A percentile compares a stretch with the other conserved stretches of the same genome.
These are phyloP conservation scores for Passer montanus DNA, from an alignment of 2,113 vertebrate species.

Conservation along the genomic window DNA sequence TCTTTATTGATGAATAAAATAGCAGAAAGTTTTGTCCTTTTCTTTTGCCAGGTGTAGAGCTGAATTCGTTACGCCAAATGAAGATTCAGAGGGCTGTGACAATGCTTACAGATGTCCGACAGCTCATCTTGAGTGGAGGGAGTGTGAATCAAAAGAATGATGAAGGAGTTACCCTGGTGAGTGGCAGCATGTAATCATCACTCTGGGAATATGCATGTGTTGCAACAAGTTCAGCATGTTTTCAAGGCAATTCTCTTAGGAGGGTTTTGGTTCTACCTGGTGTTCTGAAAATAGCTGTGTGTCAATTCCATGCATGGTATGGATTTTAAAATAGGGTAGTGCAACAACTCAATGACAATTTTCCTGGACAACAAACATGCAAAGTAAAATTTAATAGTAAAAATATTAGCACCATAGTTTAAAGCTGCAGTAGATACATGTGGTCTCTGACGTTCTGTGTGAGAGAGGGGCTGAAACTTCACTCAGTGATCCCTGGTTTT, in stretches of 20 bases:
- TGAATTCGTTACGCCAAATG: constrained; percentile 82
- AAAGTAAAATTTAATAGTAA: not conserved
- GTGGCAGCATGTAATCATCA: not conserved
- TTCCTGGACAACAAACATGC: not conserved
- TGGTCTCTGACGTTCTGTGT: not conserved
- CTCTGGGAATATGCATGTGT: not conserved
- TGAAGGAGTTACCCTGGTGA: constrained; percentile 90
- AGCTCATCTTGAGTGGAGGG: constrained; percentile 80
- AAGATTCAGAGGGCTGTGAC: constrained; percentile 81
- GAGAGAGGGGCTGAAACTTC: not conserved
- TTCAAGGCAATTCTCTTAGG: not conserved
- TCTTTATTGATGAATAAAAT: not conserved
- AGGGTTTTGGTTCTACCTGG: not conserved
- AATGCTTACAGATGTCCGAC: constrained; percentile 88
- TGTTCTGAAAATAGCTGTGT: not conserved
- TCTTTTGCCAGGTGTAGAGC: constrained; percentile 81
- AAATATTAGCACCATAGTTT: not conserved
- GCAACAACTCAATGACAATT: not conserved
- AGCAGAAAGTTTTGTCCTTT: not conserved
- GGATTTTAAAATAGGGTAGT: not conserved
- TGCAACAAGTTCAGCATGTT: not conserved
- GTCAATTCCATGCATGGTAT: not conserved
- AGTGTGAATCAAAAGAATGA: constrained; percentile 85
- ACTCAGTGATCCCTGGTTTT: not conserved
- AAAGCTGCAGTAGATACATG: not conserved